A percentile compares a stretch with the other conserved stretches of the same genome.
phyloP scores from a whole-genome alignment of 2,113 vertebrate genomes.

The Sapayoa aenigma region DNA sequence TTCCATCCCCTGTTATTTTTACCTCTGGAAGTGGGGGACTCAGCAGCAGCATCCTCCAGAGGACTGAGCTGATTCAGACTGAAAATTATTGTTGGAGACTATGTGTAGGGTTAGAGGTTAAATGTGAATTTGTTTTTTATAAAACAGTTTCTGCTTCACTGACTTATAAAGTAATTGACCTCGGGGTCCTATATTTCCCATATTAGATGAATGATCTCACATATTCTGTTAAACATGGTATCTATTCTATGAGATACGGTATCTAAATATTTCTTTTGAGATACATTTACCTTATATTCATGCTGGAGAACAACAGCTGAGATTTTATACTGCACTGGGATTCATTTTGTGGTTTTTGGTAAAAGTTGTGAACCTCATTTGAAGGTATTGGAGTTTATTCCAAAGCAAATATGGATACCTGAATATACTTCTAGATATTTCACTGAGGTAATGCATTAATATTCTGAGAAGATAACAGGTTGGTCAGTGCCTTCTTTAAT shows the following conservation, averaged over 20 bases:
- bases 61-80: neutral
- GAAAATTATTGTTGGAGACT: neutral
- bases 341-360: neutral
- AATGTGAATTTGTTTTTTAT: neutral
- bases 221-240: neutral
- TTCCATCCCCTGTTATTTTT: neutral
- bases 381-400: neutral
- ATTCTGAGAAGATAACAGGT: neutral
- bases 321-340: neutral
- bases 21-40: neutral
- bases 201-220: neutral
- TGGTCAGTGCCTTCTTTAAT: neutral
- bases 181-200: neutral
- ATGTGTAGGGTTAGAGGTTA: neutral
- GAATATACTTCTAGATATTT: neutral
- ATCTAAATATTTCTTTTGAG: neutral
- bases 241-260: neutral
- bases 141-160: neutral
- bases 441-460: neutral
- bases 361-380: neutral
- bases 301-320: neutral
- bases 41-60: neutral
- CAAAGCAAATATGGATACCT: neutral
- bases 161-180: neutral
- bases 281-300: neutral